Evolutionary conservation across 2,113 vertebrate species (phyloP), one percentile per base, ranked within the genome.

Genomic region (Sylvia atricapilla): DNA sequence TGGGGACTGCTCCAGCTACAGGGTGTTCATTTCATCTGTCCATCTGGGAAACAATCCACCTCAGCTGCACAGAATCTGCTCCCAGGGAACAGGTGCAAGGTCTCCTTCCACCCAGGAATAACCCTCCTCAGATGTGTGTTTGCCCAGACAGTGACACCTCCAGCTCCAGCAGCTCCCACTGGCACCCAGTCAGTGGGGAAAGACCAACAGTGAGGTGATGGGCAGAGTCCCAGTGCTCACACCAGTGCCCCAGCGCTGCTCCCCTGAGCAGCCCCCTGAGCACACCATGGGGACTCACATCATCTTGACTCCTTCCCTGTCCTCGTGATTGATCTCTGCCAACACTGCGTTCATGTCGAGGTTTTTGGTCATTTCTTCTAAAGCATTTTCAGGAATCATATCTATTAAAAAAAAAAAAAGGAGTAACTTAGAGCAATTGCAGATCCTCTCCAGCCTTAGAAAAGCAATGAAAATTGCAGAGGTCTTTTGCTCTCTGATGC

Each of bases 291-390:
- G 13, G 25, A 98, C 99, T 98, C 96, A 99, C 99, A 99, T 99
- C 98, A 99, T 98, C 96, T 98, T 99, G 90, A 99, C 98, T 53
- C 98, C 97, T 98, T 99, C 96, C 88, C 98, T 92, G 90, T 97
- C 98, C 15, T 69, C 96, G 2, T 98, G 98, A 37, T 90, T 89
- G 59, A 98, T 98, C 91, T 99, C 99, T 50, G 99, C 98, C 62
- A 99, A 98, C 78, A 99, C 98, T 14, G 99, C 98, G 31, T 98
- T 99, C 72, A 98, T 99, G 84, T 99, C 99, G 72, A 99, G 99
- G 98, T 99, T 99, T 98, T 99, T 99, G 30, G 99, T 99, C 97
- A 99, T 99, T 96, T 99, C 99, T 96, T 99, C 99, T 93, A 99
- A 98, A 95, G 99, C 99, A 15, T 99, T 99, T 97, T 99, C 99